Conservation (phyloP, 2,113 vertebrate species). For the Dromas ardeola region DNA sequence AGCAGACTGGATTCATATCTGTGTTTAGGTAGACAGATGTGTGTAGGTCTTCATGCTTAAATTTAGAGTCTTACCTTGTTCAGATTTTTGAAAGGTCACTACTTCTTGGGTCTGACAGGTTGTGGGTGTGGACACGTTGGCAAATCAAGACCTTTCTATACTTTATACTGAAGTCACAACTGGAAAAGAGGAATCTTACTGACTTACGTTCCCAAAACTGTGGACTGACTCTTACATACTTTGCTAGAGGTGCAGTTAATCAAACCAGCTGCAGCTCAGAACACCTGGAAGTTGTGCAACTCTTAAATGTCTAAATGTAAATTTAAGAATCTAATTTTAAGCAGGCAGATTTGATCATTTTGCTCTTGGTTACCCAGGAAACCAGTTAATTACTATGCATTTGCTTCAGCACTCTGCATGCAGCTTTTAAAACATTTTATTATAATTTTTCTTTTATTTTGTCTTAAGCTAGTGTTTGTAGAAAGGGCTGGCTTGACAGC, state of each 20-base stretch:
- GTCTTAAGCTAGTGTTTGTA: constrained; percentile 47
- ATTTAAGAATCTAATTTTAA: constrained; percentile 36
- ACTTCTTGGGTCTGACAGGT: not conserved
- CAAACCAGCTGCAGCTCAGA: not conserved
- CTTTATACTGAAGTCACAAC: not conserved
- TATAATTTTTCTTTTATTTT: constrained; percentile 60
- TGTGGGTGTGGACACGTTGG: not conserved
- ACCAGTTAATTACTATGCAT: constrained; percentile 56
- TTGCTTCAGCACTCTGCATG: constrained; percentile 10
- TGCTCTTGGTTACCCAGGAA: constrained; percentile 54
- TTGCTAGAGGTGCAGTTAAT: not conserved
- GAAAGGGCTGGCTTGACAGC: constrained; percentile 52
- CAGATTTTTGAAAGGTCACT: not conserved
- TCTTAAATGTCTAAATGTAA: constrained; percentile 10
- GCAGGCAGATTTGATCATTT: constrained; percentile 31
- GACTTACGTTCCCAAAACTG: not conserved
- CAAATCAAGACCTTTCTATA: not conserved
- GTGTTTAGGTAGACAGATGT: not conserved
- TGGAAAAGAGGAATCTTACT: not conserved
- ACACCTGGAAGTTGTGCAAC: not conserved
- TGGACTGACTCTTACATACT: not conserved
- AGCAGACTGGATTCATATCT: not conserved
- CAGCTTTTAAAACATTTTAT: constrained; percentile 57
- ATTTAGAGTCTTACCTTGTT: not conserved
- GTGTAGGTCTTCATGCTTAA: not conserved